Evolutionary conservation across 1,140 invertebrate species (phyloP), one percentile per base, ranked within the genome.

Genomic region (Drosophila ogumai): DNA sequence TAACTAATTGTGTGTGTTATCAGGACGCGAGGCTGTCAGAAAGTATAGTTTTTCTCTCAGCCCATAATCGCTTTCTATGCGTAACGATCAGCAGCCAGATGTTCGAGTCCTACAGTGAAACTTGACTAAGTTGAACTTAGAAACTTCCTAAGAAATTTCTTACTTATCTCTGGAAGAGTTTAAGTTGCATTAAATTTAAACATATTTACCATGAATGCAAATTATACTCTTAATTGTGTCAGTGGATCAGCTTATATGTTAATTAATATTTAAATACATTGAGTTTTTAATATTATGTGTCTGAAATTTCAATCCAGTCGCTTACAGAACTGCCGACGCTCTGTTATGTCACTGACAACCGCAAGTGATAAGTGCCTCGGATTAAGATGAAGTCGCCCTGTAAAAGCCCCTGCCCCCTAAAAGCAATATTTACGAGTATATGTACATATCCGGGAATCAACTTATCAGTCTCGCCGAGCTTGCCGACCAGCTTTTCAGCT

Each of bases 311-410:
- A 46, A 49, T 65, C 41, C 49, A 54, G 34, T 38, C 25, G 49
- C 49, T 69, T 56, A 36, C 36, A 55, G 64, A 71, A 69, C 38
- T 34, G 22, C 9, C 60, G 66, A 52, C 43, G 28, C 25, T 47
- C 25, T 47, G 52, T 72, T 72, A 72, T 72, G 54, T 72, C 66
- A 72, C 36, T 32, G 36, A 22, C 54, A 49, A 59, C 44, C 41
- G 34, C 67, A 32, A 40, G 12, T 72, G 66, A 72, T 71, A 72
- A 58, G 41, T 60, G 34, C 32, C 12, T 31, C 22, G 1, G 19
- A 15, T 38, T 2, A 7, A 13, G 41, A 17, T 56, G 25, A 32
- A 32, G 34, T 28, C 68, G 68, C 43, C 66, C 25, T 34, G 52
- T n/a, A 28, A 34, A 47, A 32, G 43, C 50, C 43, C 66, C 66